Percentiles rank a stretch among this genome's conserved stretches.
Evolutionary conservation across 2,797 vertebrate species (phyloP).

Genomic region (Sebastes iracundus): DNA sequence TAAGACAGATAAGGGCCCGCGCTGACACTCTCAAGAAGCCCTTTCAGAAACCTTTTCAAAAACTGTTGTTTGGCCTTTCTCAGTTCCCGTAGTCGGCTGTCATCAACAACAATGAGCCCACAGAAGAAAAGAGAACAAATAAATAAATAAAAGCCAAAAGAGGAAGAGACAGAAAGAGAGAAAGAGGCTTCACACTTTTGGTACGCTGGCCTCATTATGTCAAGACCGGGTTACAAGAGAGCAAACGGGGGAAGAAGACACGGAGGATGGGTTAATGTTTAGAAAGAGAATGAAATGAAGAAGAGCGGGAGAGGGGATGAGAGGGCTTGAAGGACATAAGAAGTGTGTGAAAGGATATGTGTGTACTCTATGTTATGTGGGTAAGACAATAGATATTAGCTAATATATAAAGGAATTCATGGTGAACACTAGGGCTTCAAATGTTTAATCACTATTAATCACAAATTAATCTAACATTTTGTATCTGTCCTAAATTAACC

Average conservation of each 20-base stretch:
- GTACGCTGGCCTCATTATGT: slow-evolving; percentile 66
- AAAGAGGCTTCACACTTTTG: slow-evolving; percentile 36
- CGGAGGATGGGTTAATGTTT: not conserved
- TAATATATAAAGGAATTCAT: no score
- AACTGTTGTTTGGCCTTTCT: slow-evolving; percentile 40
- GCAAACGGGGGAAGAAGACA: not conserved
- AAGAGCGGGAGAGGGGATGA: not conserved
- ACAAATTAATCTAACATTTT: no score
- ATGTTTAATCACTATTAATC: no score
- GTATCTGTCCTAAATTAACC: no score
- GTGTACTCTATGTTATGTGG: accelerated
- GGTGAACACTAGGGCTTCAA: no score
- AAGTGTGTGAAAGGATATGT: not conserved
- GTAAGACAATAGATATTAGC: not conserved
- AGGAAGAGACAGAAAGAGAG: not conserved
- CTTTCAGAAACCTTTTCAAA: slow-evolving; percentile 39
- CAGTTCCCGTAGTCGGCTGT: slow-evolving; percentile 28
- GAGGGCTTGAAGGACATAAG: not conserved
- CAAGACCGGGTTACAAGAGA: slow-evolving; percentile 33
- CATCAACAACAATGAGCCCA: slow-evolving; percentile 38
- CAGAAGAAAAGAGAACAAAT: not conserved
- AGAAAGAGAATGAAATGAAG: not conserved
- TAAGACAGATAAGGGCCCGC: slow-evolving; percentile 30
- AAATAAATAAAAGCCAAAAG: slow-evolving; percentile 4
- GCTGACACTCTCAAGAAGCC: slow-evolving; percentile 32